These are phyloP conservation scores for Noctua fimbriata DNA, from an alignment of 2,888 invertebrate species.

Conservation along the genomic window DNA sequence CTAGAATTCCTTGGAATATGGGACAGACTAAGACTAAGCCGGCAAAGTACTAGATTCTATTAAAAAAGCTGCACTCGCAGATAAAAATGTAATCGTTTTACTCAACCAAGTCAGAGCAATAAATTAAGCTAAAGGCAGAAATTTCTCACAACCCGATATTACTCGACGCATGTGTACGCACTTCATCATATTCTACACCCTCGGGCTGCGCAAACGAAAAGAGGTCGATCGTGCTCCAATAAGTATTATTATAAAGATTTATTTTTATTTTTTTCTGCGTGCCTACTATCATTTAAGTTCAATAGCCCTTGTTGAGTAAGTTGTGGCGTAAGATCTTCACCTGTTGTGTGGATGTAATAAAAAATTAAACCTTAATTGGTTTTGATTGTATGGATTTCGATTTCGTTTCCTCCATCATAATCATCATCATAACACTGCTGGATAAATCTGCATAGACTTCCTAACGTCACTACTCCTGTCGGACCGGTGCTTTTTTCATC, in stretches of 20 bases:
- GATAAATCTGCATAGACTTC: neutral
- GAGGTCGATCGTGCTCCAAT: slow-evolving; percentile 66
- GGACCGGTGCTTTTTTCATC: neutral
- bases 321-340: slow-evolving; percentile 48
- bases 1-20: too few relatives aligned
- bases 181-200: slow-evolving; percentile 65
- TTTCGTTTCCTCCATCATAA: neutral
- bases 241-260: slow-evolving; percentile 63
- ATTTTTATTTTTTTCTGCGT: slow-evolving; percentile 55
- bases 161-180: slow-evolving; percentile 57
- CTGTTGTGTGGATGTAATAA: slow-evolving; percentile 17
- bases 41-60: too few relatives aligned
- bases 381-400: neutral
- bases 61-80: too few relatives aligned
- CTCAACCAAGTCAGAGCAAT: slow-evolving; percentile 45
- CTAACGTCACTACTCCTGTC: neutral
- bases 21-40: too few relatives aligned
- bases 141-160: slow-evolving; percentile 63
- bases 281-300: slow-evolving; percentile 59
- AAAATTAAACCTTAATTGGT: neutral
- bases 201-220: slow-evolving; percentile 60
- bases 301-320: slow-evolving; percentile 59
- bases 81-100: slow-evolving; percentile 8
- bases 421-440: neutral
- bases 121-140: slow-evolving; percentile 58